These are phyloP conservation scores for Hydropsyche betteni DNA, from an alignment of 2,888 invertebrate species.

Conservation along the genomic window DNA sequence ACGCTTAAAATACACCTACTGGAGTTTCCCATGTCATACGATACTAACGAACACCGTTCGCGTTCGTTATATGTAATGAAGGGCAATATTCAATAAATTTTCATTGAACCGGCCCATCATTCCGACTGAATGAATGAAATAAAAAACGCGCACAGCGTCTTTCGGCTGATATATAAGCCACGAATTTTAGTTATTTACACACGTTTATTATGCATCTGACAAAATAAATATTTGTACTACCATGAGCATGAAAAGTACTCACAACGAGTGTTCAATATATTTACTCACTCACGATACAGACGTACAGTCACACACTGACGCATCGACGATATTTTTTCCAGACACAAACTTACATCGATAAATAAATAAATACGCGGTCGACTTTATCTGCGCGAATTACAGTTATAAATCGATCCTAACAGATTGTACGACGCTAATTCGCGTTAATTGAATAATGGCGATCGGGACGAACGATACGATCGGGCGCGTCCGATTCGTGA, in stretches of 20 bases:
- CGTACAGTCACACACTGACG: background rate
- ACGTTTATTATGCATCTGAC: constrained; percentile 21
- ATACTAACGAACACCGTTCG: constrained; percentile 6
- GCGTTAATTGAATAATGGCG: constrained; percentile 14
- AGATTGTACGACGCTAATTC: constrained; percentile 1
- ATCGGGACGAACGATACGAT: background rate
- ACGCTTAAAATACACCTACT: constrained; percentile 35
- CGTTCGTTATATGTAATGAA: constrained; percentile 3
- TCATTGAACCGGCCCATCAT: constrained; percentile 8
- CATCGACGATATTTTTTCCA: too few relatives aligned
- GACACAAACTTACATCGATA: too few relatives aligned
- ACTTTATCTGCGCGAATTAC: too few relatives aligned
- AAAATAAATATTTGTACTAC: constrained; percentile 21
- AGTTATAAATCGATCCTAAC: too few relatives aligned
- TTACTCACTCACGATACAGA: background rate
- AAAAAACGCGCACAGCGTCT: background rate
- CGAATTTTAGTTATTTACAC: background rate
- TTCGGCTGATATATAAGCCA: background rate
- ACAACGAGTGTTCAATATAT: constrained; percentile 25
- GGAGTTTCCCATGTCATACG: constrained; percentile 22
- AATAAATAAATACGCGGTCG: too few relatives aligned
- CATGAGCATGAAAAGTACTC: constrained; percentile 17
- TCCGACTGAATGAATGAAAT: background rate
- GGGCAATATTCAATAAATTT: background rate
- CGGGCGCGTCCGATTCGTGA: background rate